Conservation (phyloP, 2,113 vertebrate genomes). For the Danionella cerebrum region DNA sequence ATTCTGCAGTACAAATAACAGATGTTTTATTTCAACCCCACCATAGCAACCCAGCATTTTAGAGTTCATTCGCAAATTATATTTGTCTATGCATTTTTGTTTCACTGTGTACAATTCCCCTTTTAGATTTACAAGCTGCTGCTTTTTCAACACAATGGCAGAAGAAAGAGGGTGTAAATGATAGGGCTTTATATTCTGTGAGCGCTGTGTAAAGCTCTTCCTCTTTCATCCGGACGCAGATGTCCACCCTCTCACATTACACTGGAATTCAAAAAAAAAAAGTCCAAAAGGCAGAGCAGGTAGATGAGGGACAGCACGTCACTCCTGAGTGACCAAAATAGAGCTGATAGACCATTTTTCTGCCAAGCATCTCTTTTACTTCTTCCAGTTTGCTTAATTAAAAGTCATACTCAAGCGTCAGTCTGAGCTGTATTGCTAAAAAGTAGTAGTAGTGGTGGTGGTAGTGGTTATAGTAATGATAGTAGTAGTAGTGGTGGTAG, state of each 20-base stretch:
- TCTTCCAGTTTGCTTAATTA: constrained; percentile 28
- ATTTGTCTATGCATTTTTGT: not conserved
- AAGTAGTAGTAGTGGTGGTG: too few species aligned
- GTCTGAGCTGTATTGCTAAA: not conserved
- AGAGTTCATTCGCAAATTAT: too few species aligned
- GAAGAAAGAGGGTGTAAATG: constrained; percentile 35
- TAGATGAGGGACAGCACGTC: constrained; percentile 32
- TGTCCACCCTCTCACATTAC: constrained; percentile 43
- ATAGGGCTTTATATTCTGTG: constrained; percentile 33
- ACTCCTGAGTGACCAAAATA: constrained; percentile 23
- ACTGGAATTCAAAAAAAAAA: constrained; percentile 25
- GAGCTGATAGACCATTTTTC: constrained; percentile 24
- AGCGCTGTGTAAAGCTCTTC: constrained; percentile 29
- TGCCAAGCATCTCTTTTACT: constrained; percentile 20
- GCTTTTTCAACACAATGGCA: constrained; percentile 29
- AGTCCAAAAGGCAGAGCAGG: constrained; percentile 13
- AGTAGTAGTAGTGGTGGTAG: too few species aligned
- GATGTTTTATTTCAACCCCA: too few species aligned
- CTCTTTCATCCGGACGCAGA: constrained; percentile 37
- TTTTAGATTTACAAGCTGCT: constrained; percentile 8
- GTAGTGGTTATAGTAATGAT: too few species aligned
- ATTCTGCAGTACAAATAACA: too few species aligned
- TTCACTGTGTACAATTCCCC: not conserved
- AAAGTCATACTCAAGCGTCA: constrained; percentile 19
- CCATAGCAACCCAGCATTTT: too few species aligned